These are phyloP conservation scores for Otocyon megalotis DNA, from an alignment of 2,113 vertebrate genomes.

Conservation along the genomic window DNA sequence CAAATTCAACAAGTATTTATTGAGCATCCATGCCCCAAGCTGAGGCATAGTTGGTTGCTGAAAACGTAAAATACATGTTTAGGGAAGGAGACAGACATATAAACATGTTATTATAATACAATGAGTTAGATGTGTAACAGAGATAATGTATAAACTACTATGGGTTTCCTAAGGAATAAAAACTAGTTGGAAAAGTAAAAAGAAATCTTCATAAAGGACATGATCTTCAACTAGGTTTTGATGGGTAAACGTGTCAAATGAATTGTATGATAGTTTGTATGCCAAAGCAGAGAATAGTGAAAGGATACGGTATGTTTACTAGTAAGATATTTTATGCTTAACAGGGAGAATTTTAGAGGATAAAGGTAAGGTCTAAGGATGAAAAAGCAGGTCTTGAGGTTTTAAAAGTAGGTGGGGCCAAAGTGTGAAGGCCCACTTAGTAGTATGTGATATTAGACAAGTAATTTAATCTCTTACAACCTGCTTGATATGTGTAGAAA, in stretches of 20 bases:
- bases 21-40: not conserved
- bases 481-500: not conserved
- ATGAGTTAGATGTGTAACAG: not conserved
- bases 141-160: not conserved
- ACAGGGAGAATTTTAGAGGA: conserved; percentile 11
- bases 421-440: not conserved
- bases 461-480: not conserved
- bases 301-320: not conserved
- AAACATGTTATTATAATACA: not conserved
- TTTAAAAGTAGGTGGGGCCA: not conserved
- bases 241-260: not conserved
- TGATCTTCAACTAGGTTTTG: not conserved
- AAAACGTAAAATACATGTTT: not conserved
- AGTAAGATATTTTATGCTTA: not conserved
- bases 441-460: not conserved
- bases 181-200: conserved; percentile 5
- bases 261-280: not conserved
- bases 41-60: not conserved
- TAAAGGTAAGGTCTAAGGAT: not conserved
- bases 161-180: conserved; percentile 14
- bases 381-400: conserved; percentile 33
- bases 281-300: not conserved
- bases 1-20: not conserved
- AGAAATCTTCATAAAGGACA: not conserved
- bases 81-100: conserved; percentile 12